Evolutionary conservation across 2,113 vertebrate genomes (phyloP).

Genomic region (Planiliza haematocheilus): DNA sequence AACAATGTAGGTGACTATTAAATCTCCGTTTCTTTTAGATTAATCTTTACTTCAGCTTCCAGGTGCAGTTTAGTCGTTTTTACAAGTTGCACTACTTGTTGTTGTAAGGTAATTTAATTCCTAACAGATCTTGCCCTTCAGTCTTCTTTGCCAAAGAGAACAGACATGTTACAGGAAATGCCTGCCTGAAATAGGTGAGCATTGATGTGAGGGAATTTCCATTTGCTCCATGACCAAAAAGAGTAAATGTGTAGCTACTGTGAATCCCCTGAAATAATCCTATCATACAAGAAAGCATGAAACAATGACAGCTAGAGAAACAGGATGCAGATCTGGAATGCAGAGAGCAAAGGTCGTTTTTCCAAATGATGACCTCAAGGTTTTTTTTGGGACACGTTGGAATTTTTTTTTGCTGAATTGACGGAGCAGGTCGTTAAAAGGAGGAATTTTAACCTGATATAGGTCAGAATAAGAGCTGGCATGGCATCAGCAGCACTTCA

Average conservation of each 20-base stretch:
- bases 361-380: background rate
- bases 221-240: conserved; percentile 43
- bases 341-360: background rate
- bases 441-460: background rate
- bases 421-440: background rate
- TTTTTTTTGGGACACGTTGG: background rate
- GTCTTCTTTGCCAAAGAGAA: conserved; percentile 29
- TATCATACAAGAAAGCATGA: background rate
- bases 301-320: background rate
- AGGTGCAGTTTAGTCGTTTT: conserved; percentile 7
- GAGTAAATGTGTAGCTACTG: conserved; percentile 5
- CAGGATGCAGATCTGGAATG: background rate
- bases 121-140: conserved; percentile 1
- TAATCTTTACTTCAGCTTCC: conserved; percentile 15
- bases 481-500: too few relatives aligned
- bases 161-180: conserved; percentile 46
- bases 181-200: conserved; percentile 46
- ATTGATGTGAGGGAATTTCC: conserved; percentile 13
- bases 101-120: conserved; percentile 27
- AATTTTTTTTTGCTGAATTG: background rate
- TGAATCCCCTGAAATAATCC: conserved; percentile 6
- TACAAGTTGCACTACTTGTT: conserved; percentile 27
- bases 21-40: background rate
- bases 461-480: too few relatives aligned
- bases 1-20: too few relatives aligned